These are phyloP conservation scores for Pogona vitticeps DNA, from an alignment of 2,113 vertebrate species.

Conservation along the genomic window DNA sequence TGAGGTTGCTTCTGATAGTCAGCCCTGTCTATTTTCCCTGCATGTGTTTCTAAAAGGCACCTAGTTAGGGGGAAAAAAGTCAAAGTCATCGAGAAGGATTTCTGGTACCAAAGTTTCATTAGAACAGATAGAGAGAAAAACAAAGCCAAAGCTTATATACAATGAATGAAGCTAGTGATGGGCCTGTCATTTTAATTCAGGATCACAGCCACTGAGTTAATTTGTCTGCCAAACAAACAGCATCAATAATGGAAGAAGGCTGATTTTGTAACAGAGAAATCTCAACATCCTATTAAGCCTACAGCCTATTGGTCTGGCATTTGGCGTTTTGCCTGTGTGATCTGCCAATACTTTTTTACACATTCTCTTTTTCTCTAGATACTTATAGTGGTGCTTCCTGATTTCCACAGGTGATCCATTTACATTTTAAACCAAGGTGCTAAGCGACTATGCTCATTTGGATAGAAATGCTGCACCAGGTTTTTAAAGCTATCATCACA, in stretches of 20 bases:
- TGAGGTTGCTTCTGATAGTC: slow-evolving; percentile 35
- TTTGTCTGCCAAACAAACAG: slow-evolving; percentile 33
- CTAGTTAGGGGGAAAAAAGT: neutral
- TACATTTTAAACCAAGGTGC: slow-evolving; percentile 40
- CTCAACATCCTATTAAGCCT: neutral
- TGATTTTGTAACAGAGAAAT: slow-evolving; percentile 21
- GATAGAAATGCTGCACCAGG: slow-evolving; percentile 3
- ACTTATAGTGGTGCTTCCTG: slow-evolving; percentile 12
- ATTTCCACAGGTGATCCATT: neutral
- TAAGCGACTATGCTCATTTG: slow-evolving; percentile 44
- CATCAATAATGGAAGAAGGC: slow-evolving; percentile 33
- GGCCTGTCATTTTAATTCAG: slow-evolving; percentile 18
- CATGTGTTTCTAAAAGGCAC: slow-evolving; percentile 32
- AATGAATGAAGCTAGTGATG: slow-evolving; percentile 37
- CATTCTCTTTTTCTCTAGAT: slow-evolving; percentile 29
- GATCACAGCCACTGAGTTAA: neutral
- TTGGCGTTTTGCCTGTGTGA: neutral
- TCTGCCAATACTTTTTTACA: neutral
- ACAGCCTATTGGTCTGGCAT: neutral
- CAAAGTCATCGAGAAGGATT: slow-evolving; percentile 43
- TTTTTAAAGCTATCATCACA: slow-evolving; percentile 26
- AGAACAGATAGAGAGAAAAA: slow-evolving; percentile 35
- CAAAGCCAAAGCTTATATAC: slow-evolving; percentile 10
- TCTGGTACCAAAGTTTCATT: slow-evolving; percentile 38
- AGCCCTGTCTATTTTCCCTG: neutral